Conservation (phyloP, 2,797 vertebrate genomes). For the Zalophus californianus region DNA sequence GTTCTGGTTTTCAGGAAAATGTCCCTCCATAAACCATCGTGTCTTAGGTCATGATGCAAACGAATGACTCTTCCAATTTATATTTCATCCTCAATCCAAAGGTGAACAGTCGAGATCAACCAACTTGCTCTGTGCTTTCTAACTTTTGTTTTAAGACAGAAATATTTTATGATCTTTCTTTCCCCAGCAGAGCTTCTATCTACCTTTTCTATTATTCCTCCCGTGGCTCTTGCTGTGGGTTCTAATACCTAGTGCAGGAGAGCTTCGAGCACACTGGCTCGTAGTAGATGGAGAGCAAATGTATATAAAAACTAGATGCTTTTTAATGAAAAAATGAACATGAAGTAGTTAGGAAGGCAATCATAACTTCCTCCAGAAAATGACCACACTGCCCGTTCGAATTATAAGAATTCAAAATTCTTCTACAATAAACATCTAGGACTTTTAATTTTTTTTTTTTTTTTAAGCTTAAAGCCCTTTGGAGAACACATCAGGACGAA, state of each 20-base stretch:
- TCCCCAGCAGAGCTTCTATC: background rate
- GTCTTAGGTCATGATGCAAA: slow-evolving; percentile 26
- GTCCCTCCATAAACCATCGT: background rate
- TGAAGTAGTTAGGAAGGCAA: background rate
- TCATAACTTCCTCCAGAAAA: background rate
- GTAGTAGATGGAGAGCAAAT: background rate
- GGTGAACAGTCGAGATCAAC: background rate
- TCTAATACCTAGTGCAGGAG: background rate
- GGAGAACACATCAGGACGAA: background rate
- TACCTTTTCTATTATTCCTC: slow-evolving; percentile 25
- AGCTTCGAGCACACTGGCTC: background rate
- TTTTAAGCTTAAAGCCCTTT: background rate
- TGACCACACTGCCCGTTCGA: background rate
- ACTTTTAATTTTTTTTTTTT: background rate
- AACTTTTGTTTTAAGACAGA: slow-evolving; percentile 35
- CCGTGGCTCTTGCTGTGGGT: background rate
- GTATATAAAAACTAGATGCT: background rate
- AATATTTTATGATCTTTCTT: background rate
- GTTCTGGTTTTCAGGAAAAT: background rate
- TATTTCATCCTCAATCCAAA: slow-evolving; percentile 44
- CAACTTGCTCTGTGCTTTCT: background rate
- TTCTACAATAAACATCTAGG: background rate
- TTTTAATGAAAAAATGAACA: background rate
- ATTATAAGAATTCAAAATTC: slow-evolving; percentile 35
- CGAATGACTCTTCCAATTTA: slow-evolving; percentile 2